phyloP scores from a whole-genome alignment of 2,888 invertebrate genomes.

The Yponomeuta malinellus region DNA sequence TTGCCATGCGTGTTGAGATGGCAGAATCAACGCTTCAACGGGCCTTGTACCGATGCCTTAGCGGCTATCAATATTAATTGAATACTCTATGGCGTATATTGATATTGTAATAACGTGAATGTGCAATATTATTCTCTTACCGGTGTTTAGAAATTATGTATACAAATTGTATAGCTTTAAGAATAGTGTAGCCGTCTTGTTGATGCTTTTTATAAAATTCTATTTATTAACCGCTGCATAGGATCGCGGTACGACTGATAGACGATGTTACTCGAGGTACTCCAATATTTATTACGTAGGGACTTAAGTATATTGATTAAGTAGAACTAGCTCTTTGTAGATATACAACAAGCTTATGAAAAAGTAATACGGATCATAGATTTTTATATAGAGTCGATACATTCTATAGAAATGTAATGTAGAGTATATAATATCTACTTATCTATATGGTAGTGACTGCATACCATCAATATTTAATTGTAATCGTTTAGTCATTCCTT shows the following conservation, averaged over 20 bases:
- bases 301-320: slow-evolving; percentile 53
- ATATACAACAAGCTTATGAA: slow-evolving; percentile 55
- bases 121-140: slow-evolving; percentile 73
- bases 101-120: slow-evolving; percentile 10
- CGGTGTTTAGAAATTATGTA: slow-evolving; percentile 70
- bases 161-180: slow-evolving; percentile 74
- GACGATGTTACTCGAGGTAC: slow-evolving; percentile 57
- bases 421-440: slow-evolving; percentile 1
- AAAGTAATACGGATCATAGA: slow-evolving; percentile 27
- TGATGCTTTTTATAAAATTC: slow-evolving; percentile 73
- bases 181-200: slow-evolving; percentile 71
- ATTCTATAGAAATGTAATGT: slow-evolving; percentile 8
- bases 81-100: slow-evolving; percentile 1
- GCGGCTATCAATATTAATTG: slow-evolving; percentile 27
- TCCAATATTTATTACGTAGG: slow-evolving; percentile 63
- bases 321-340: slow-evolving; percentile 33
- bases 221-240: slow-evolving; percentile 69
- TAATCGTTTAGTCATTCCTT: slow-evolving; percentile 5
- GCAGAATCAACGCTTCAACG: slow-evolving; percentile 42
- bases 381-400: slow-evolving; percentile 13
- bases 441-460: slow-evolving; percentile 3
- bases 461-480: background rate
- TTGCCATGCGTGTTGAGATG: slow-evolving; percentile 13
- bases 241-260: slow-evolving; percentile 67
- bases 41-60: slow-evolving; percentile 58